Base-by-base conservation (phyloP, 2,113 vertebrate genomes). In the Pao palembangensis region DNA sequence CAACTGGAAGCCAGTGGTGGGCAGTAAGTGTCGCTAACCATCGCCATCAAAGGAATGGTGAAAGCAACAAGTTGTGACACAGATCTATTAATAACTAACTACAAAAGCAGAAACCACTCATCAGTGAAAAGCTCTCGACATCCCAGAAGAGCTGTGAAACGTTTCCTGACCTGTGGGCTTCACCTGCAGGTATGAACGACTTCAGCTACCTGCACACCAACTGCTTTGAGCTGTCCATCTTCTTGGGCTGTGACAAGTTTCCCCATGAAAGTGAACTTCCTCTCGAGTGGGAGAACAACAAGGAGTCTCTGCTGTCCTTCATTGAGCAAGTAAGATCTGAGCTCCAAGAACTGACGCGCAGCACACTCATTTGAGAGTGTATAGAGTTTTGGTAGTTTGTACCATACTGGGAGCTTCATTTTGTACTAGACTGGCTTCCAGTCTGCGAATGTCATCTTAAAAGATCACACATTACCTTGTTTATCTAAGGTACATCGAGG, bases 121-220 rank as follows among this genome's bases (percentile, higher is more conserved):
- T 38, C 34, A 11, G 34, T 38, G 34, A 38, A 38, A 31, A 38
- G 34, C 10, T 11, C 10, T 38, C 34, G 2, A 38, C 34, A 28
- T 28, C 25, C 6, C 25, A 28, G 25, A 4, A 28, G 25, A 28
- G 25, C 43, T 44, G 13, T 44, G 14, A 44, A 13, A 44, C 16
- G 1, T 44, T 4, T 20, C 53, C 42, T 21, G 8, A 12, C 15
- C 8, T 21, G 12, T 3, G 3, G 12, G 14, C 54, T 53, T 67
- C 38, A 15, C 19, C 48, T 16, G 13, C 79, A 98, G 97, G 90
- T 54, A 94, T 99, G 93, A 98, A 99, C 0, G 97, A 99, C 87
- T 99, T 99, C 90, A 98, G 95, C 78, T 99, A 99, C 85, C 90
- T 99, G 51, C 96, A 98, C 73, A 96, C 94, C 53, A 98, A 98